phyloP scores from a whole-genome alignment of 2,888 invertebrate genomes.

The Caenorhabditis wallacei region DNA sequence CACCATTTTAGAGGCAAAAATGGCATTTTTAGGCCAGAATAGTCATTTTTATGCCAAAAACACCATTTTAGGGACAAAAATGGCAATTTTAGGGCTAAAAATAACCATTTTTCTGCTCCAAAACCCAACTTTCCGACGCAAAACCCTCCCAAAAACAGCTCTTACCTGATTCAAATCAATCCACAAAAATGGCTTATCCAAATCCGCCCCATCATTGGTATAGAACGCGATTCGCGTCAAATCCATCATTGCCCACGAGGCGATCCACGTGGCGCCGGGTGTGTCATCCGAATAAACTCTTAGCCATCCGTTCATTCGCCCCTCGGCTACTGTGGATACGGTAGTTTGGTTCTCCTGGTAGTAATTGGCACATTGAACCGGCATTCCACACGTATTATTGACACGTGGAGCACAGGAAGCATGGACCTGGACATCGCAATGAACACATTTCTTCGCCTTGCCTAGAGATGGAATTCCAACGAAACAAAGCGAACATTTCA shows the following conservation, averaged over 20 bases:
- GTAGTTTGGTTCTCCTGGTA: constrained; percentile 66
- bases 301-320: constrained; percentile 76
- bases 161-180: constrained; percentile 75
- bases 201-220: constrained; percentile 73
- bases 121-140: too few species aligned
- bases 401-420: constrained; percentile 62
- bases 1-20: too few species aligned
- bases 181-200: constrained; percentile 65
- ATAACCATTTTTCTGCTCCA: too few species aligned
- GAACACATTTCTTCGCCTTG: constrained; percentile 63
- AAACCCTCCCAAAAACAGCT: too few species aligned
- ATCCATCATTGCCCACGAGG: constrained; percentile 73
- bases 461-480: constrained; percentile 63
- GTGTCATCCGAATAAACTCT: constrained; percentile 69
- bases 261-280: constrained; percentile 61
- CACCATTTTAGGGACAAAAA: too few species aligned
- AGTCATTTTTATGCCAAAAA: too few species aligned
- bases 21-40: too few species aligned
- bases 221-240: constrained; percentile 71
- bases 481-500: constrained; percentile 71
- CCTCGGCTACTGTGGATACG: constrained; percentile 31
- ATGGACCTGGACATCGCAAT: constrained; percentile 69
- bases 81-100: too few species aligned
- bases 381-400: constrained; percentile 72
- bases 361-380: constrained; percentile 65